Conservation (phyloP, 2,113 vertebrate species). For the Lipotes vexillifer region DNA sequence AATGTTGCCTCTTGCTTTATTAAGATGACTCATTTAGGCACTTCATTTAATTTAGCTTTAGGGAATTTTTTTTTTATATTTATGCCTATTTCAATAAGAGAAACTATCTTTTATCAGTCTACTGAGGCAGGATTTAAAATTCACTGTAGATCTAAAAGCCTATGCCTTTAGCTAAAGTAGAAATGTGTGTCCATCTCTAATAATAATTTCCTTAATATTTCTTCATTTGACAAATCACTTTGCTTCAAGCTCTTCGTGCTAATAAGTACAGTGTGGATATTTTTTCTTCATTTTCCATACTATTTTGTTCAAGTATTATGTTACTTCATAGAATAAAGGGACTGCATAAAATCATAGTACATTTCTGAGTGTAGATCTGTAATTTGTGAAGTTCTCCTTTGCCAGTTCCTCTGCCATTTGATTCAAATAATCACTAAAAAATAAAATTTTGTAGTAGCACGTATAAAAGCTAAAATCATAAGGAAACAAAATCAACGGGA, state of each 20-base stretch:
- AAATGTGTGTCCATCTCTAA: slow-evolving; percentile 26
- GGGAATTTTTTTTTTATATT: neutral
- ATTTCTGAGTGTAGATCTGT: neutral
- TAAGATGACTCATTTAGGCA: slow-evolving; percentile 35
- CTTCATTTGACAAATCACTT: slow-evolving; percentile 22
- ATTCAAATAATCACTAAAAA: neutral
- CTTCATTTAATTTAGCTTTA: slow-evolving; percentile 61
- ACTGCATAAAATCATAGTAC: neutral
- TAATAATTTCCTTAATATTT: slow-evolving; percentile 37
- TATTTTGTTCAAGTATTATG: neutral
- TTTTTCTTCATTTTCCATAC: neutral
- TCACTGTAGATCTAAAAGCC: neutral
- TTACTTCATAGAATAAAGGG: neutral
- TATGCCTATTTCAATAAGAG: slow-evolving; percentile 24
- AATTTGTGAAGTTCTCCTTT: neutral
- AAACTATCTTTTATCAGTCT: neutral
- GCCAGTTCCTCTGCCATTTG: neutral
- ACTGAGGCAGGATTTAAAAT: slow-evolving; percentile 34
- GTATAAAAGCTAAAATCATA: neutral
- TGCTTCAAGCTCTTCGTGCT: slow-evolving; percentile 7
- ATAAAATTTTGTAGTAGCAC: neutral
- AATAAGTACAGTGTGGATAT: neutral
- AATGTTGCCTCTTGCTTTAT: slow-evolving; percentile 37
- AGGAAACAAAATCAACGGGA: neutral
- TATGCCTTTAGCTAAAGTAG: slow-evolving; percentile 34